Percentiles rank a stretch among this genome's conserved stretches.
Evolutionary conservation across 2,888 invertebrate genomes (phyloP).

Genomic region (Choristoneura rosaceana): DNA sequence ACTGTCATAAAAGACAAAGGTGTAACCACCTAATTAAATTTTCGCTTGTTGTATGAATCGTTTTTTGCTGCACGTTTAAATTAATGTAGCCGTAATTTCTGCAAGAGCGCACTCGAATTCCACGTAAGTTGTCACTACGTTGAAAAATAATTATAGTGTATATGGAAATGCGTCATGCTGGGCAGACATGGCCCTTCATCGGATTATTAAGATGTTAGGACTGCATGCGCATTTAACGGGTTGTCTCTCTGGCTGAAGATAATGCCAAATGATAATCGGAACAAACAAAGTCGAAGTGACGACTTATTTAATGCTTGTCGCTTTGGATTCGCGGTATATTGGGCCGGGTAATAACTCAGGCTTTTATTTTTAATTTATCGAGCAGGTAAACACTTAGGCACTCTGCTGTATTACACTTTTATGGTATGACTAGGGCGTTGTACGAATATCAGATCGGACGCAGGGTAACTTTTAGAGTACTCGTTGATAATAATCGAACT

Average conservation of each 20-base stretch:
- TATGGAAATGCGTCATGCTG: constrained; percentile 76
- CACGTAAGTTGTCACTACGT: constrained; percentile 73
- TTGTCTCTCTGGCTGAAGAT: constrained; percentile 72
- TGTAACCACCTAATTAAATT: constrained; percentile 43
- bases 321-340: constrained; percentile 57
- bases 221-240: constrained; percentile 65
- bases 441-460: constrained; percentile 31
- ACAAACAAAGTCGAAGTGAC: constrained; percentile 65
- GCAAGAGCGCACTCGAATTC: constrained; percentile 50
- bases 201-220: constrained; percentile 80
- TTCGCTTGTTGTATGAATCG: constrained; percentile 28
- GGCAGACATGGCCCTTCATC: constrained; percentile 74
- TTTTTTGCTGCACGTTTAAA: constrained; percentile 50
- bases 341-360: constrained; percentile 43
- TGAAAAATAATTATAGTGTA: constrained; percentile 78
- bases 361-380: constrained; percentile 29
- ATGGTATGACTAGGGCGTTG: constrained; percentile 13
- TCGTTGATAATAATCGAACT: constrained; percentile 9
- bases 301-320: constrained; percentile 82
- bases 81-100: constrained; percentile 62
- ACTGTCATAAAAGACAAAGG: constrained; percentile 15
- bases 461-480: constrained; percentile 28
- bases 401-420: constrained; percentile 38
- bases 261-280: constrained; percentile 74
- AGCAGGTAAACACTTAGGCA: constrained; percentile 34